These are phyloP conservation scores for Indri indri DNA, from an alignment of 2,113 vertebrate genomes.

Conservation along the genomic window DNA sequence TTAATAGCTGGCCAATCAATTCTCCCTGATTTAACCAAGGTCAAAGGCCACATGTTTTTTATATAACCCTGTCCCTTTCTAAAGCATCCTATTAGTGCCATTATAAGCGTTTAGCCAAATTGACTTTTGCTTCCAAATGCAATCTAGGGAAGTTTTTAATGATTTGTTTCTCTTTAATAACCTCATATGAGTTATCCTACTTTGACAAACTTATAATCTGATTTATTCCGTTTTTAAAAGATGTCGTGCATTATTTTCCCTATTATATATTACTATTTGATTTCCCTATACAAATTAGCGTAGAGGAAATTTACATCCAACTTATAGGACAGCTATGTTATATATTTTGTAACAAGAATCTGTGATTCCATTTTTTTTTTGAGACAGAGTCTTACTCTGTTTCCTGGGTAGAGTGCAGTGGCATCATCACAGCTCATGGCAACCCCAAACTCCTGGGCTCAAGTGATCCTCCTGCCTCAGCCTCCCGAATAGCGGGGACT, in stretches of 20 bases:
- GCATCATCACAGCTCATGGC: too few relatives aligned
- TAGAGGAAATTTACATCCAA: neutral
- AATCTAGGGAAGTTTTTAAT: neutral
- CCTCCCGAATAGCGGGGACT: too few relatives aligned
- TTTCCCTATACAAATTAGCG: neutral
- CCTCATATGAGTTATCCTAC: neutral
- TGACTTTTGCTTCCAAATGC: neutral
- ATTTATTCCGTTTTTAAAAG: neutral
- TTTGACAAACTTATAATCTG: neutral
- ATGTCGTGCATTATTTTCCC: neutral
- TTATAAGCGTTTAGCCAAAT: neutral
- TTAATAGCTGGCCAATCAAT: neutral
- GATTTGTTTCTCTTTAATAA: neutral
- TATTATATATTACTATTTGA: neutral
- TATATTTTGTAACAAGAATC: neutral
- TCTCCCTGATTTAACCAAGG: neutral
- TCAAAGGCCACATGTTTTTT: neutral
- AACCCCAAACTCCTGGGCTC: too few relatives aligned
- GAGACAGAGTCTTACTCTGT: too few relatives aligned
- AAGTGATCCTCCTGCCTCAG: too few relatives aligned
- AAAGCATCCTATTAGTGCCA: neutral
- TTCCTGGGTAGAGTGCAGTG: too few relatives aligned
- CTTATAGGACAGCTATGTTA: neutral
- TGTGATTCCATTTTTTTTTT: too few relatives aligned
- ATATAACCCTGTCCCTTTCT: neutral